These are phyloP conservation scores for Melanchra persicariae DNA, from an alignment of 2,888 invertebrate genomes.

Conservation along the genomic window DNA sequence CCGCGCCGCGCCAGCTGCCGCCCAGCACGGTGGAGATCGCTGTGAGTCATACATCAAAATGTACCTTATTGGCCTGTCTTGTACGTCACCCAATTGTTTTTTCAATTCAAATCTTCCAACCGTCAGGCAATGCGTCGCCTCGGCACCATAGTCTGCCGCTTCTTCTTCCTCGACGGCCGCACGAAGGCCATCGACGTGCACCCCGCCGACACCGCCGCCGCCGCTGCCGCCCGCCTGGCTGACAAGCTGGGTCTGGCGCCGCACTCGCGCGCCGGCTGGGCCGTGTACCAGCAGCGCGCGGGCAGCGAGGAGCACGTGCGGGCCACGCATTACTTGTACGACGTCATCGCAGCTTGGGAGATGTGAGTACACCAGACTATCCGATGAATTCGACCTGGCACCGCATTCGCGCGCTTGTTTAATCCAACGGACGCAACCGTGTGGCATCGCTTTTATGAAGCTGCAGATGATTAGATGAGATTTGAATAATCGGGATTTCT, in stretches of 20 bases:
- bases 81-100: too few species aligned
- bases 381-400: neutral
- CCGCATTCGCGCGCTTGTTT: neutral
- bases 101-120: neutral
- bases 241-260: slow-evolving; percentile 96
- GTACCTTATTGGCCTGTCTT: too few species aligned
- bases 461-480: too few species aligned
- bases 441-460: too few species aligned
- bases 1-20: slow-evolving; percentile 95
- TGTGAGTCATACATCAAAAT: slow-evolving; percentile 88
- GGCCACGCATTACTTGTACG: slow-evolving; percentile 97
- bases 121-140: slow-evolving; percentile 96
- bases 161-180: slow-evolving; percentile 98
- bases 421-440: too few species aligned
- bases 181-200: slow-evolving; percentile 99
- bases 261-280: slow-evolving; percentile 96
- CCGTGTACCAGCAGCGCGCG: slow-evolving; percentile 96
- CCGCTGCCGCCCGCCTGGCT: slow-evolving; percentile 96
- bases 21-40: slow-evolving; percentile 98
- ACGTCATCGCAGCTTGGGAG: slow-evolving; percentile 98
- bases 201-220: slow-evolving; percentile 98
- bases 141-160: slow-evolving; percentile 97
- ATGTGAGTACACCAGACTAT: slow-evolving; percentile 92
- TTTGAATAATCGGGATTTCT: too few species aligned
- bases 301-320: slow-evolving; percentile 97